Evolutionary conservation across 2,797 vertebrate species (phyloP).

Genomic region (Acestrorhynchus altus): DNA sequence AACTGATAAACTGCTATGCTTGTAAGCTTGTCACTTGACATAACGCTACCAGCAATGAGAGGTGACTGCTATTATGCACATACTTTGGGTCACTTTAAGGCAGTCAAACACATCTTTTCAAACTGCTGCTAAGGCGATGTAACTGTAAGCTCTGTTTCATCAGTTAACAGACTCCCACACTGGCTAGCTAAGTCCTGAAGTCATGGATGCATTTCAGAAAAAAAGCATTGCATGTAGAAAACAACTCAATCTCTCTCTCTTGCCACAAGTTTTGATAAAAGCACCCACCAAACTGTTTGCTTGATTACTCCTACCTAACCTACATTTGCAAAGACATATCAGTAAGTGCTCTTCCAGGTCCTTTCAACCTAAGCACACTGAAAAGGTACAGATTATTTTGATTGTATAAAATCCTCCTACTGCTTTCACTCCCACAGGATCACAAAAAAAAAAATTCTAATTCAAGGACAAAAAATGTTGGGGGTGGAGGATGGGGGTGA

Average conservation of each 20-base stretch:
- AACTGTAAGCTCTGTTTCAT: not conserved
- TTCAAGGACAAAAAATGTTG: slow-evolving; percentile 17
- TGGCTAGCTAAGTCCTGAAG: not conserved
- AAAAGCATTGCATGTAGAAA: too few relatives aligned
- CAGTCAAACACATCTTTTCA: too few relatives aligned
- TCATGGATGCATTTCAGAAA: too few relatives aligned
- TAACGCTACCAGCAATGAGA: too few relatives aligned
- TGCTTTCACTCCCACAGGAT: not conserved
- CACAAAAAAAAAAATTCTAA: not conserved
- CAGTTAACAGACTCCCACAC: not conserved
- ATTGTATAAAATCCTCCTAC: slow-evolving; percentile 13
- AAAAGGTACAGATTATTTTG: not conserved
- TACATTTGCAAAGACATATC: not conserved
- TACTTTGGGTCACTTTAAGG: too few relatives aligned
- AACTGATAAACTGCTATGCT: too few relatives aligned
- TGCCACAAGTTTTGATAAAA: not conserved
- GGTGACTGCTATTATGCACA: too few relatives aligned
- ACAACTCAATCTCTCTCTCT: too few relatives aligned
- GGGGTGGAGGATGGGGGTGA: not conserved
- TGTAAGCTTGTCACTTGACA: too few relatives aligned
- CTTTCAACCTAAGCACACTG: not conserved
- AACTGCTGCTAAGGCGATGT: too few relatives aligned
- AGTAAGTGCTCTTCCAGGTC: not conserved
- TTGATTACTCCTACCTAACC: not conserved
- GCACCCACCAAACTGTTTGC: not conserved